A percentile compares a stretch with the other conserved stretches of the same genome.
Evolutionary conservation across 2,888 invertebrate genomes (phyloP).

Genomic region (Drosophila aldrichi): DNA sequence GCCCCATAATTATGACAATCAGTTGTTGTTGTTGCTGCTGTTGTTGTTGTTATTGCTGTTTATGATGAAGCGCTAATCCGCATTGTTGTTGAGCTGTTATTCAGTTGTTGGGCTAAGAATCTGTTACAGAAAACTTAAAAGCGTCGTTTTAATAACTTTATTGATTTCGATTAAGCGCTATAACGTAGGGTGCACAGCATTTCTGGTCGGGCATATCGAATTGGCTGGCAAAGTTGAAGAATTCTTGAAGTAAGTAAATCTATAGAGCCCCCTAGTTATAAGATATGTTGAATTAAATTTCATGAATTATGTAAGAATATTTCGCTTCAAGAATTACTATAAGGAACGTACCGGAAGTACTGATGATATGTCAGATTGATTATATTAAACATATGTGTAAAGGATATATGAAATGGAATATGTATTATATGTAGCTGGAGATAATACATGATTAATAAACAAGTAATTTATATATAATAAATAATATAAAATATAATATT

Average conservation of each 20-base stretch:
- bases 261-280: no score
- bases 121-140: conserved; percentile 80
- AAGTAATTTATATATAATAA: background rate
- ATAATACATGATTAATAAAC: background rate
- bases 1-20: conserved; percentile 79
- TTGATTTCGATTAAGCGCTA: conserved; percentile 80
- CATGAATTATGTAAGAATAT: no score
- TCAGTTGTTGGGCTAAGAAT: conserved; percentile 75
- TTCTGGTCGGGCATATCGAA: conserved; percentile 25
- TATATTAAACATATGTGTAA: background rate
- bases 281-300: no score
- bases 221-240: background rate
- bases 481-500: background rate
- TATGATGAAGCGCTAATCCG: conserved; percentile 79
- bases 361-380: no score
- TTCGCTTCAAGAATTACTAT: background rate
- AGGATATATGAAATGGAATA: background rate
- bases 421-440: no score
- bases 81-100: conserved; percentile 67
- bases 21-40: conserved; percentile 43
- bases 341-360: no score
- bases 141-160: conserved; percentile 80
- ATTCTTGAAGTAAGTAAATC: background rate
- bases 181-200: conserved; percentile 55
- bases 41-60: conserved; percentile 50